phyloP scores from a whole-genome alignment of 1,140 invertebrate genomes.

The Brachionus angularis region DNA sequence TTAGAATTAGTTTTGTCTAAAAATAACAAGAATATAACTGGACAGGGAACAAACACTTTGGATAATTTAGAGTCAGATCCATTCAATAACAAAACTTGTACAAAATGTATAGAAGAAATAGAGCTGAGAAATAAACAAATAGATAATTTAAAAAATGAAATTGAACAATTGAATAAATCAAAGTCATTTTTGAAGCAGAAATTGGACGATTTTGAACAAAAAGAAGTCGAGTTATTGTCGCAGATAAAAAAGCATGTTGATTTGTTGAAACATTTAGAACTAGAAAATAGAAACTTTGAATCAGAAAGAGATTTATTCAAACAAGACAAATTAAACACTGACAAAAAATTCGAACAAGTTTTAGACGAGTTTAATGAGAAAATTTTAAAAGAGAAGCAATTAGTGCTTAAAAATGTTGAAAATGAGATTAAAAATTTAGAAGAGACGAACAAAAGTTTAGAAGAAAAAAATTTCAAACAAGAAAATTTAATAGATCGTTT shows the following conservation, averaged over 20 bases:
- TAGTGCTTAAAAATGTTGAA: constrained; percentile 7
- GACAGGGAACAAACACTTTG: constrained; percentile 20
- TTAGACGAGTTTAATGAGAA: constrained; percentile 12
- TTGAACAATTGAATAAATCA: constrained; percentile 5
- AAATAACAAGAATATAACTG: not conserved
- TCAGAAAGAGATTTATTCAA: not conserved
- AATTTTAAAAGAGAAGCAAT: constrained; percentile 8
- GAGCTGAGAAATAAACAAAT: constrained; percentile 4
- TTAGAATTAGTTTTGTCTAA: constrained; percentile 18
- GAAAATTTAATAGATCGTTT: constrained; percentile 37
- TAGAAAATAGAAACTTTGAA: constrained; percentile 33
- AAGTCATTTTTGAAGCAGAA: constrained; percentile 32
- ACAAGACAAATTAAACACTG: constrained; percentile 26
- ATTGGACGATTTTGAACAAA: constrained; percentile 2
- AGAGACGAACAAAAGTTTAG: constrained; percentile 41
- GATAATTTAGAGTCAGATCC: constrained; percentile 18
- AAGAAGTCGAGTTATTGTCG: constrained; percentile 19
- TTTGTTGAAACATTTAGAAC: constrained; percentile 26
- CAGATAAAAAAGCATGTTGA: constrained; percentile 41
- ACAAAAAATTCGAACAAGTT: constrained; percentile 3
- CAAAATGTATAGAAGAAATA: constrained; percentile 30
- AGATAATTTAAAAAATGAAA: constrained; percentile 19
- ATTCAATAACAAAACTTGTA: not conserved
- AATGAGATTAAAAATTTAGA: constrained; percentile 5
- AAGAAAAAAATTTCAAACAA: constrained; percentile 13